Base-by-base conservation (phyloP, 2,888 invertebrate species). In the Noctua janthe region DNA sequence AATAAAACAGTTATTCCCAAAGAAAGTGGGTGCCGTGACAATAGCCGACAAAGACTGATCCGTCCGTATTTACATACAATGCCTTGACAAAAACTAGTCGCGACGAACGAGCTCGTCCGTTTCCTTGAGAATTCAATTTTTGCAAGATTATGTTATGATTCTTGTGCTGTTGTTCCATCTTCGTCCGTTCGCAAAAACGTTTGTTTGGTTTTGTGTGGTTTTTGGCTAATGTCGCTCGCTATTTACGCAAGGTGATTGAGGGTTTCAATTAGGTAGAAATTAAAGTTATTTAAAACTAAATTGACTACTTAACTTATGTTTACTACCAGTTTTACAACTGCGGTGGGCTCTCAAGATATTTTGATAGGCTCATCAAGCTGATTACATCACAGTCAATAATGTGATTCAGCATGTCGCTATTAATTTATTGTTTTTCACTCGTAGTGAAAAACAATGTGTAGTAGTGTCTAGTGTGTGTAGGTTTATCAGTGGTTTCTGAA, bases 41-140 rank as follows among this genome's bases (percentile, higher is more conserved):
- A 79, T 76, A 47, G 73, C 86, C 83, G 88, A 81, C 86, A 83
- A 82, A 88, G 78, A 66, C 83, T 78, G 82, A 81, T 84, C 29
- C 29, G 71, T 56, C 47, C 70, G 51, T 71, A 91, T 91, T 91
- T 82, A 85, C 91, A 91, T 88, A 91, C 91, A 91, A 91, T 91
- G 84, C 81, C 13, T 59, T 29, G 39, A 86, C 73, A 91, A 91
- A 90, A 91, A 91, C 83, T 84, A 74, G 90, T 89, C 88, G 83
- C 82, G 84, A 83, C 90, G 54, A 54, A 54, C 39, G 71, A 66
- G 35, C 67, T 66, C 51, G 51, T 64, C 39, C 59, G 59, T 74
- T 72, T 54, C 81, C 69, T 69, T 56, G 51, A 67, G 71, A 75
- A 75, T 79, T 51, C 11, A 72, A 81, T 84, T 88, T 88, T 82